Base-by-base conservation (phyloP, 2,888 invertebrate genomes). In the Tortricodes alternella region DNA sequence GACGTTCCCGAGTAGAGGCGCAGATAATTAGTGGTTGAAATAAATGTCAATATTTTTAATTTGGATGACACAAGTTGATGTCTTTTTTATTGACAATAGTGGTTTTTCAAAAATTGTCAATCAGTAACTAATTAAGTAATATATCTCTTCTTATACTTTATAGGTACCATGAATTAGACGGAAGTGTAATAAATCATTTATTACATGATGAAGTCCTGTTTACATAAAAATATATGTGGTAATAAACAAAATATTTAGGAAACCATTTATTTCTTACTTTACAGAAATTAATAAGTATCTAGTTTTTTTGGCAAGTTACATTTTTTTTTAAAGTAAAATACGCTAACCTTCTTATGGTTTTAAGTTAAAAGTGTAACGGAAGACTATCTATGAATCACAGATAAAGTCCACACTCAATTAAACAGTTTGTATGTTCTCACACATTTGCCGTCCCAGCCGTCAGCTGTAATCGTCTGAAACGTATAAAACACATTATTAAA, bases 391-490 rank as follows among this genome's bases (percentile, higher is more conserved):
- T 11, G 11, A 1, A 16, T n/a, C 9, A 1, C 8, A 13, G 3
- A 9, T 11, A 13, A n/a, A 23, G 1, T n/a, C n/a, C 9, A 34
- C 6, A n/a, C 13, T 60, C 64, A 71, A 55, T 67, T 46, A 7
- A 75, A 13, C 37, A 62, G 60, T 62, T 78, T 78, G 59, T 85
- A 86, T 11, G 73, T 63, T 68, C 86, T 66, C 5, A 78, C 52
- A 57, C 79, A 79, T 56, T 64, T 73, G 3, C 76, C 79, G 5
- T 80, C 60, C 85, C 85, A 86, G 1, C 81, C 85, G 3, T 84
- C 85, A 0, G 73, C 78, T 6, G 83, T 83, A 0, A 83, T 70
- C 1, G 71, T 74, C 86, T 86, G 80, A 56, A 85, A 83, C 53
- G 50, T n/a, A 51, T 50, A 53, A 60, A 53, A 46, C 51, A 38